Evolutionary conservation across 2,113 vertebrate genomes (phyloP).

Genomic region (Osmerus eperlanus): DNA sequence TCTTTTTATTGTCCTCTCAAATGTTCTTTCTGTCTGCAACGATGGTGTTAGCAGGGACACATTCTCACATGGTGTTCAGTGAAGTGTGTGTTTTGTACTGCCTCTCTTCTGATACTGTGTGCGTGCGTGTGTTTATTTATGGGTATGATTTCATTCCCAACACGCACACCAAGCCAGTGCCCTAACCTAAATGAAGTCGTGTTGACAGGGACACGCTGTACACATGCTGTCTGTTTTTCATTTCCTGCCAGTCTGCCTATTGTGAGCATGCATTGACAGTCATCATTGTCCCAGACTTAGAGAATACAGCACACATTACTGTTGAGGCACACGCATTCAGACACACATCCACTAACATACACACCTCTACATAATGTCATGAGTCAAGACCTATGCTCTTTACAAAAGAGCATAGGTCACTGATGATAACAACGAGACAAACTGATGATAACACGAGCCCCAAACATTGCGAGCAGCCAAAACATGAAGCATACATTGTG

Average conservation of each 20-base stretch:
- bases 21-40: no score
- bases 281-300: background rate
- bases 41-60: no score
- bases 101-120: background rate
- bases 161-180: background rate
- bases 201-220: background rate
- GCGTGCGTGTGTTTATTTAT: background rate
- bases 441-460: no score
- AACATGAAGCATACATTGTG: no score
- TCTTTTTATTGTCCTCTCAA: no score
- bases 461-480: no score
- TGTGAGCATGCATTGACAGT: constrained; percentile 6
- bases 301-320: background rate
- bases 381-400: background rate
- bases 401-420: no score
- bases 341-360: background rate
- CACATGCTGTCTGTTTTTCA: background rate
- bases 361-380: background rate
- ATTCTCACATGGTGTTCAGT: no score
- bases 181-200: background rate
- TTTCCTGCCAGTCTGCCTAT: background rate
- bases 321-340: background rate
- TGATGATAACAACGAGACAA: no score
- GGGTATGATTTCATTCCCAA: background rate
- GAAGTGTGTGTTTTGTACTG: no score